Percentiles rank a stretch among this genome's conserved stretches.
These are phyloP conservation scores for Anabas testudineus DNA, from an alignment of 2,797 vertebrate genomes.

Conservation along the genomic window DNA sequence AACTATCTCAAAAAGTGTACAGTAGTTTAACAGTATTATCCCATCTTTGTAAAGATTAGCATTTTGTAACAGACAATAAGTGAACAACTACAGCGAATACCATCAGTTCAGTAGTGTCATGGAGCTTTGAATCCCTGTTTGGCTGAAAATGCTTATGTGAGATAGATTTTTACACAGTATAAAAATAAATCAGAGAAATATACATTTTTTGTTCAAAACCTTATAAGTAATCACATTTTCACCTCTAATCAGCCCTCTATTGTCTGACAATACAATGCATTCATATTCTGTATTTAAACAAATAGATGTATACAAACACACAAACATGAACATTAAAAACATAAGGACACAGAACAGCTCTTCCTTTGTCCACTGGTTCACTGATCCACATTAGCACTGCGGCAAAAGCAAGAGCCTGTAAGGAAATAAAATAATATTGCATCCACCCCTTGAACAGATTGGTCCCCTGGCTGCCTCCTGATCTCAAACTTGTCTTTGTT, in stretches of 20 bases:
- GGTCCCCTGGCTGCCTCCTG: constrained; percentile 30
- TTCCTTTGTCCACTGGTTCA: constrained; percentile 38
- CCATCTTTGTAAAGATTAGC: not conserved
- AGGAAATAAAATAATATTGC: constrained; percentile 42
- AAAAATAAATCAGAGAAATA: constrained; percentile 18
- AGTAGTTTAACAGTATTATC: not conserved
- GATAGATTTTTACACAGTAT: constrained; percentile 11
- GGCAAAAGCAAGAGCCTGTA: constrained; percentile 39
- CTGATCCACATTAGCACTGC: constrained; percentile 50
- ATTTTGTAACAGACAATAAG: not conserved
- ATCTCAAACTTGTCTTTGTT: constrained; percentile 38
- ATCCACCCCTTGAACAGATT: constrained; percentile 30
- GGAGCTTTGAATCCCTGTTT: constrained; percentile 11
- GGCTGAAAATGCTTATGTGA: constrained; percentile 16
- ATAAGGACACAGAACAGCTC: constrained; percentile 26
- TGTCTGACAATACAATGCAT: constrained; percentile 6
- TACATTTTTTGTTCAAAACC: constrained; percentile 10
- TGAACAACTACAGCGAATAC: constrained; percentile 1
- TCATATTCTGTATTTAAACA: constrained; percentile 12
- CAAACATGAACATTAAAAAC: constrained; percentile 14
- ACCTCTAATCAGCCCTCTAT: constrained; percentile 3
- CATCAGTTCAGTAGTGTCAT: not conserved
- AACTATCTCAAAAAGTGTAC: not conserved
- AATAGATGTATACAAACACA: constrained; percentile 17
- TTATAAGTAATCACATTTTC: constrained; percentile 2